Conservation (phyloP, 23 tunicate species). For the Styela clava region DNA sequence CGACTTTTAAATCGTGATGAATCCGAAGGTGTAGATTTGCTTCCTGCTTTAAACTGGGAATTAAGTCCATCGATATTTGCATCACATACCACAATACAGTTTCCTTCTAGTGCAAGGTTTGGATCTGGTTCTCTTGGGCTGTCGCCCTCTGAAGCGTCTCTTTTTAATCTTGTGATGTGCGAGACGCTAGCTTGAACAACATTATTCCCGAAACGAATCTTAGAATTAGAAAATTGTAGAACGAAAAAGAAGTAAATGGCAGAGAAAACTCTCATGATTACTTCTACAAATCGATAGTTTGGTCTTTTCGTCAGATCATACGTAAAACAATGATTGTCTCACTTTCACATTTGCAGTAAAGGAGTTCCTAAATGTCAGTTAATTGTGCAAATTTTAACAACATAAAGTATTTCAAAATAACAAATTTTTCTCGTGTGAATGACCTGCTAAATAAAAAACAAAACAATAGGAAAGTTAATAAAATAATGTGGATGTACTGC, state of each 20-base stretch:
- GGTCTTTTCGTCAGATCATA: too few relatives aligned
- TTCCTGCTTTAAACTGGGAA: background rate
- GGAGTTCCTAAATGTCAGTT: too few relatives aligned
- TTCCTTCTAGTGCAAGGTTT: conserved; percentile 43
- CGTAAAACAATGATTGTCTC: too few relatives aligned
- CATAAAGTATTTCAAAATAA: too few relatives aligned
- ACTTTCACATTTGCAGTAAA: too few relatives aligned
- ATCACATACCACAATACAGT: conserved; percentile 62
- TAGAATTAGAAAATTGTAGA: background rate
- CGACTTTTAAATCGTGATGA: background rate
- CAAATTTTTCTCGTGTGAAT: too few relatives aligned
- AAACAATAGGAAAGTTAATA: too few relatives aligned
- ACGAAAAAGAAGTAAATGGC: background rate
- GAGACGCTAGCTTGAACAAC: background rate
- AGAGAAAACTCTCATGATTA: background rate
- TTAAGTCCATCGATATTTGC: conserved; percentile 4
- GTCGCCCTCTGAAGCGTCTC: background rate
- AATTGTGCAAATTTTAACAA: too few relatives aligned
- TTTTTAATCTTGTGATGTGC: background rate
- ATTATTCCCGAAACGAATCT: background rate
- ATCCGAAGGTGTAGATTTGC: background rate
- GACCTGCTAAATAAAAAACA: too few relatives aligned
- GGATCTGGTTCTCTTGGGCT: background rate
- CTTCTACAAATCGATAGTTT: too few relatives aligned
- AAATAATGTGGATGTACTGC: too few relatives aligned